Evolutionary conservation across 2,888 invertebrate genomes (phyloP).

Genomic region (Trichacis sp.): DNA sequence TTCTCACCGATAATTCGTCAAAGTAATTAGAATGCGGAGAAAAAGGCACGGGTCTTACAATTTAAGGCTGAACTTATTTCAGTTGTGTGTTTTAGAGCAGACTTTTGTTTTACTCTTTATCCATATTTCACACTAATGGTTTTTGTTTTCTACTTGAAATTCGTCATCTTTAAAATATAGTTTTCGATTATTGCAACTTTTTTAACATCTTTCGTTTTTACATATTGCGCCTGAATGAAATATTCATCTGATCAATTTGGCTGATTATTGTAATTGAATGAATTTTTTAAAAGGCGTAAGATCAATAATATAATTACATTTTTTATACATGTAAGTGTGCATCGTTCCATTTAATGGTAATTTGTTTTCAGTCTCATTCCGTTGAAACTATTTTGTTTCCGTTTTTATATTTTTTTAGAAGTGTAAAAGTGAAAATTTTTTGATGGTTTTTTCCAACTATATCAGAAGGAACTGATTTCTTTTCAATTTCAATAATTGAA

Average conservation of each 20-base stretch:
- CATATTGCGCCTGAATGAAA: neutral
- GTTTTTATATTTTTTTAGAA: conserved; percentile 2
- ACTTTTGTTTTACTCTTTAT: conserved; percentile 6
- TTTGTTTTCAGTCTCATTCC: conserved; percentile 13
- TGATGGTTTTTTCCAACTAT: too few species aligned
- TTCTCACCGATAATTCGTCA: conserved; percentile 6
- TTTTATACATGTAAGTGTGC: conserved; percentile 1
- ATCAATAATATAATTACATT: conserved; percentile 5
- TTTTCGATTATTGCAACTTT: neutral
- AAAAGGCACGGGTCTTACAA: conserved; percentile 26
- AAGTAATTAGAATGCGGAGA: conserved; percentile 13
- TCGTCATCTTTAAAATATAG: neutral
- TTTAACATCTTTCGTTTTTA: neutral
- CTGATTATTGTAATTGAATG: neutral
- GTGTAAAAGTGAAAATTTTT: neutral
- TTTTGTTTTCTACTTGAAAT: neutral
- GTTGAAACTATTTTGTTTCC: conserved; percentile 1
- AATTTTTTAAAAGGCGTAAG: neutral
- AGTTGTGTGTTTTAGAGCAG: conserved; percentile 11
- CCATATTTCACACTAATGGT: neutral
- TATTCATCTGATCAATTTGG: too few species aligned
- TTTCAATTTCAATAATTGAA: neutral
- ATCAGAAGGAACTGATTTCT: too few species aligned
- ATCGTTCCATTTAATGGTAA: conserved; percentile 4
- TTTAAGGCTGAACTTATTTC: conserved; percentile 20